A percentile compares a stretch with the other conserved stretches of the same genome.
phyloP scores from a whole-genome alignment of 1,140 invertebrate genomes.

The Arctopsyche grandis region DNA sequence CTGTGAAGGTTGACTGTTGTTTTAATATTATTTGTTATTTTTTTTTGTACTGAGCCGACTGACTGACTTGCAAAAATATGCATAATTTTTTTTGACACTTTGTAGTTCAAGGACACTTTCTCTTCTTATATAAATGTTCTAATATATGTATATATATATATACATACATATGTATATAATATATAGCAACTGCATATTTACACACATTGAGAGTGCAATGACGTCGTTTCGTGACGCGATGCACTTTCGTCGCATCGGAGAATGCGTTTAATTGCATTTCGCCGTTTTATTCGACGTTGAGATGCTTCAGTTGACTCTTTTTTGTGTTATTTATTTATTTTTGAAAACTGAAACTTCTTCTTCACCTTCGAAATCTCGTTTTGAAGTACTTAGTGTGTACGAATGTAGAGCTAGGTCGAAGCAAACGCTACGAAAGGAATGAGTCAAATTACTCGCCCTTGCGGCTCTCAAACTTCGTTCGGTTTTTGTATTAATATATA shows the following conservation, averaged over 20 bases:
- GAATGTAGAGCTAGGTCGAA: background rate
- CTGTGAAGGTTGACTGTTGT: too few relatives aligned
- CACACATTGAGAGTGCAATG: background rate
- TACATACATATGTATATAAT: constrained; percentile 2
- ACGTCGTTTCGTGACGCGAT: background rate
- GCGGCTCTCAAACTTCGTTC: too few relatives aligned
- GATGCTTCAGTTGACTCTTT: background rate
- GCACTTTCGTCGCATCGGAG: background rate
- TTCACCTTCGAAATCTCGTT: constrained; percentile 22
- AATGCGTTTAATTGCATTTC: constrained; percentile 20
- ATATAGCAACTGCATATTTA: background rate
- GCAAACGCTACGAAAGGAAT: background rate
- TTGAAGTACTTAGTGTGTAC: background rate
- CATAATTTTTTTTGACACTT: background rate
- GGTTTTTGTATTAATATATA: too few relatives aligned
- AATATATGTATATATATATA: background rate
- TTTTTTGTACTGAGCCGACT: too few relatives aligned
- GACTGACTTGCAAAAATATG: background rate
- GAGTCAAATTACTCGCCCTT: too few relatives aligned
- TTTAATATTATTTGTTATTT: too few relatives aligned
- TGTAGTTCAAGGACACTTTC: constrained; percentile 1
- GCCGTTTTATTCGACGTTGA: background rate
- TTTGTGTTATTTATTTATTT: background rate
- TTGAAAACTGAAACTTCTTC: background rate
- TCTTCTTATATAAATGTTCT: background rate